Evolutionary conservation across 2,888 invertebrate species (phyloP), one percentile per base, ranked within the genome.

Genomic region (Tetranychus truncatus): DNA sequence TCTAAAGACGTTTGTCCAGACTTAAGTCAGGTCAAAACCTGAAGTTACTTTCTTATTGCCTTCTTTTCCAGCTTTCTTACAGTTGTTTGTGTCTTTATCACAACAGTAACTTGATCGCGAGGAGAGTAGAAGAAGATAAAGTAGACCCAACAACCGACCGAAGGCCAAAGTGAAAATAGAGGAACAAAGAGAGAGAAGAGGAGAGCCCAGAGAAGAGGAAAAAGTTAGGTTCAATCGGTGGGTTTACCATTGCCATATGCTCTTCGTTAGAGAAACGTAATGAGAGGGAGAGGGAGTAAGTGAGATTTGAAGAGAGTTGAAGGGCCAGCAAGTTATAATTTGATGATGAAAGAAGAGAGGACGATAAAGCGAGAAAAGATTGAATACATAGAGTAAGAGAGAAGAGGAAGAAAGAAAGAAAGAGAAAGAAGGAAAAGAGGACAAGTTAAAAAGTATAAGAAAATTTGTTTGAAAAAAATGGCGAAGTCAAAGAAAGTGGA

Each of bases 141-240:
- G 69, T 15, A 55, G 55, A 55, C 9, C 15, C 55, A 55, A 55
- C 55, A 55, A 55, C 9, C 55, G 15, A 55, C 55, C 55, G 9
- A 55, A 55, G 55, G 15, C 34, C 34, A 55, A 55, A 9, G 9
- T 55, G 55, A 55, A 55, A 55, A 55, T 9, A 67, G 66, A 2
- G n/a, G 11, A n/a, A 66, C 6, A 66, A 20, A 66, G 66, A 66
- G 66, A 69, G 69, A 69, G 69, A 69, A 69, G 69, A 8, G 69
- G 21, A 69, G 21, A 69, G 69, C 8, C 20, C 8, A 21, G 24
- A 9, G n/a, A 21, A 67, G 67, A 24, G 8, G 34, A 21, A 69
- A 11, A 24, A 20, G 69, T 69, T 11, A 21, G 5, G 69, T 55
- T 55, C 55, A 55, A 55, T 9, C 55, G 15, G 55, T 55, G 55